Conservation (phyloP, 2,113 vertebrate species). For the Condylura cristata region DNA sequence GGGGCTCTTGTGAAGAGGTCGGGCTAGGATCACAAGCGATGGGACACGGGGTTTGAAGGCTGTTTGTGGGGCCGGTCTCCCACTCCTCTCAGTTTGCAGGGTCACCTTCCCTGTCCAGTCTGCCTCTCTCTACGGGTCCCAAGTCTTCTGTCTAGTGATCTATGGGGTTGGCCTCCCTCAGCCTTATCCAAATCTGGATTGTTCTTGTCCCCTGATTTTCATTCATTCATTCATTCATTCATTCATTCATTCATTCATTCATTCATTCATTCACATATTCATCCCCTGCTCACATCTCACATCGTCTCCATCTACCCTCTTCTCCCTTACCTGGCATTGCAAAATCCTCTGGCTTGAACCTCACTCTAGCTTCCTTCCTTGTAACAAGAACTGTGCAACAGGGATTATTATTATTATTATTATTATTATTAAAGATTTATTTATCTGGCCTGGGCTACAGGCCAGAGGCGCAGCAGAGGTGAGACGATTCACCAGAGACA, state of each 20-base stretch:
- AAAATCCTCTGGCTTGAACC: not conserved
- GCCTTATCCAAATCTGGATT: not conserved
- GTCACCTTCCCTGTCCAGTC: not conserved
- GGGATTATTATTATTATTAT: no score
- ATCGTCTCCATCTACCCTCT: not conserved
- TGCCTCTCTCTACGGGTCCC: not conserved
- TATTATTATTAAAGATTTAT: no score
- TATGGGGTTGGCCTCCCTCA: not conserved
- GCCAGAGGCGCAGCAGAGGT: no score
- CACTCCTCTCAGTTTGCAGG: not conserved
- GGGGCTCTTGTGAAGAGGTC: not conserved
- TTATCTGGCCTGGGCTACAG: no score
- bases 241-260: not conserved
- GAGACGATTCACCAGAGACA: no score
- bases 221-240: not conserved
- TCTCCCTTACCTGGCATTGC: not conserved
- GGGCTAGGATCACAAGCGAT: not conserved
- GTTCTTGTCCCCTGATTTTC: not conserved
- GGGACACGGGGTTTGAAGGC: not conserved
- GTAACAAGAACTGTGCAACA: fast-evolving
- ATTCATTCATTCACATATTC: not conserved
- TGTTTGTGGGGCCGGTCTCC: not conserved
- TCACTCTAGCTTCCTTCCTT: not conserved
- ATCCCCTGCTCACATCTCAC: not conserved
- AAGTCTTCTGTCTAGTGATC: not conserved